Evolutionary conservation across 2,113 vertebrate species (phyloP).

Genomic region (Phrynocephalus versicolor): DNA sequence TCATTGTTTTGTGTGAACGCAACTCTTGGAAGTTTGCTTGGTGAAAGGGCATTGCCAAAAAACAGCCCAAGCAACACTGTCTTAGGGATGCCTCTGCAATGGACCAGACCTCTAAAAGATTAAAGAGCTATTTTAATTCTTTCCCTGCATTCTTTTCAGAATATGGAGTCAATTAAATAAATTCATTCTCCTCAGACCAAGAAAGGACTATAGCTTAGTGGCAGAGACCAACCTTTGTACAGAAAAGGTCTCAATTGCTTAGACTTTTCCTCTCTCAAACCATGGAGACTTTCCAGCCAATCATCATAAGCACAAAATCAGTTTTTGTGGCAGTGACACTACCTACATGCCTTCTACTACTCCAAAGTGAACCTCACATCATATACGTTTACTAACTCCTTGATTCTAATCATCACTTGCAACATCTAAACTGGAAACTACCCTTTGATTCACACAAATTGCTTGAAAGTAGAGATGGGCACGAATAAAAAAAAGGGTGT

Average conservation of each 20-base stretch:
- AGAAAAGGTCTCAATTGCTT: not conserved
- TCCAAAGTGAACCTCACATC: not conserved
- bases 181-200: not conserved
- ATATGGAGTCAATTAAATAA: not conserved
- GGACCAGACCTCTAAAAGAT: not conserved
- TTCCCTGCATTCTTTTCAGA: not conserved
- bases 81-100: not conserved
- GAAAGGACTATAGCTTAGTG: not conserved
- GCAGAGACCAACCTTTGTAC: not conserved
- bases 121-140: not conserved
- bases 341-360: not conserved
- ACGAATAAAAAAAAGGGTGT: no score
- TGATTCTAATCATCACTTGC: not conserved
- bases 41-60: not conserved
- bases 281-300: not conserved
- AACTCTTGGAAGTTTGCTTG: not conserved
- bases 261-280: not conserved
- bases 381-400: not conserved
- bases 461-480: not conserved
- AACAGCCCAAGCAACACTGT: not conserved
- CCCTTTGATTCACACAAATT: not conserved
- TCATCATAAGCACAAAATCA: not conserved
- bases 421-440: not conserved
- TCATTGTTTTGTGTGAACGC: not conserved
- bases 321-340: not conserved